Percentiles rank a stretch among this genome's conserved stretches.
phyloP scores from a whole-genome alignment of 2,888 invertebrate species.

The Drosophila paranaensis region DNA sequence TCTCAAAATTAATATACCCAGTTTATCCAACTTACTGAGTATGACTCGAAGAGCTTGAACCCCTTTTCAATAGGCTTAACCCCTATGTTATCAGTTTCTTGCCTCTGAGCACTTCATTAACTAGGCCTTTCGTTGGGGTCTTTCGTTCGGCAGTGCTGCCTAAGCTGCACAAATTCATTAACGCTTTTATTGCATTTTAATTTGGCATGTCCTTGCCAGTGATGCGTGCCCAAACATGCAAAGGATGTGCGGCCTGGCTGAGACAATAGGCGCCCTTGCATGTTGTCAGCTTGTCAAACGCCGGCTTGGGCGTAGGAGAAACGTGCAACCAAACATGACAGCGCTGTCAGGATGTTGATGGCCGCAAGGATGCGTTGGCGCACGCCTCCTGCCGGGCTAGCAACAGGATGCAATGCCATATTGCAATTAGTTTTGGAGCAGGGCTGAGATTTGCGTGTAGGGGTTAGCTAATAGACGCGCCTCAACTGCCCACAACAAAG shows the following conservation, averaged over 20 bases:
- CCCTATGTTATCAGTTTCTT: neutral
- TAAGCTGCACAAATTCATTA: conserved; percentile 70
- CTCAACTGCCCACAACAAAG: conserved; percentile 41
- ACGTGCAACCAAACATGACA: conserved; percentile 64
- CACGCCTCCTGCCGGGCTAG: conserved; percentile 18
- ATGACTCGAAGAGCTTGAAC: conserved; percentile 47
- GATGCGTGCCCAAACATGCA: conserved; percentile 74
- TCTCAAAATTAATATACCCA: neutral
- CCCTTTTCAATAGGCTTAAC: conserved; percentile 44
- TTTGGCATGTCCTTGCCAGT: conserved; percentile 74
- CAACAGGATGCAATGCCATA: conserved; percentile 71
- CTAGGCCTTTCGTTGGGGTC: conserved; percentile 21
- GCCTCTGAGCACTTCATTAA: conserved; percentile 64
- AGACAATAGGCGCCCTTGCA: conserved; percentile 28
- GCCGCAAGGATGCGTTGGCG: conserved; percentile 43
- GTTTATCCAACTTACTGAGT: neutral
- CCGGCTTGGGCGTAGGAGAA: conserved; percentile 13
- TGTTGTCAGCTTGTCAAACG: conserved; percentile 74
- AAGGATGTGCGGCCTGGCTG: conserved; percentile 52
- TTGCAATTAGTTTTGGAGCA: conserved; percentile 72
- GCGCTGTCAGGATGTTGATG: conserved; percentile 51
- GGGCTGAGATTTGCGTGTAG: conserved; percentile 51
- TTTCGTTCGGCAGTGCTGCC: conserved; percentile 23
- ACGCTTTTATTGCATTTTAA: conserved; percentile 78
- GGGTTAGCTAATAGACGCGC: conserved; percentile 66